A percentile compares a stretch with the other conserved stretches of the same genome.
These are phyloP conservation scores for Hirtodrosophila duncani DNA, from an alignment of 2,888 invertebrate genomes.

Conservation along the genomic window DNA sequence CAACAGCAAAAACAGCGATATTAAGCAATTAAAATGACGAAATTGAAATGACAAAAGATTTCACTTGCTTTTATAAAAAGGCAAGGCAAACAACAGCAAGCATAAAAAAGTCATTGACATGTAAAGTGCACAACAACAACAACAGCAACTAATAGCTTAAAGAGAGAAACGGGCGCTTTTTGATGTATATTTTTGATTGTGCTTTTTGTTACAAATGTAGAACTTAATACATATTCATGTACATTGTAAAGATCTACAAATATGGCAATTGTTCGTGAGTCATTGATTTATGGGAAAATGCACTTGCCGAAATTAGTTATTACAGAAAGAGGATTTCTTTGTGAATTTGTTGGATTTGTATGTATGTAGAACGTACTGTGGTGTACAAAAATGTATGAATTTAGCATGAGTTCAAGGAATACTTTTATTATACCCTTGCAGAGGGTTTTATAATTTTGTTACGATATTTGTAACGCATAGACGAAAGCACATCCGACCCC, in stretches of 20 bases:
- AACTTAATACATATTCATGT: background rate
- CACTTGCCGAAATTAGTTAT: slow-evolving; percentile 26
- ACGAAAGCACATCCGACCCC: too few relatives aligned
- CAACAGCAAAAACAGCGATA: slow-evolving; percentile 31
- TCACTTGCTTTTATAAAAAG: slow-evolving; percentile 32
- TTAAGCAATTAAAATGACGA: slow-evolving; percentile 53
- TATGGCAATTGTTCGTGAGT: slow-evolving; percentile 39
- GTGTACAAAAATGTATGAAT: too few relatives aligned
- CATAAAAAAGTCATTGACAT: slow-evolving; percentile 65
- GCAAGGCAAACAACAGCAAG: slow-evolving; percentile 14
- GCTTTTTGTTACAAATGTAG: too few relatives aligned
- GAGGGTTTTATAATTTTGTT: too few relatives aligned
- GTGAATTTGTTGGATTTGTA: too few relatives aligned
- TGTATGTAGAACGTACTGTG: too few relatives aligned
- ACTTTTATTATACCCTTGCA: too few relatives aligned
- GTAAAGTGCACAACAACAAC: slow-evolving; percentile 33
- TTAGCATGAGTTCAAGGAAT: too few relatives aligned
- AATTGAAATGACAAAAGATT: slow-evolving; percentile 59
- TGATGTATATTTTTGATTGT: background rate
- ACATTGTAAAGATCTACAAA: slow-evolving; percentile 9
- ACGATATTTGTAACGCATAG: too few relatives aligned
- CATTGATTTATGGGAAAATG: slow-evolving; percentile 30
- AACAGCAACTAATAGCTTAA: slow-evolving; percentile 14
- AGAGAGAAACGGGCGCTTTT: background rate
- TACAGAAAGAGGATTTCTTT: too few relatives aligned